Evolutionary conservation across 1,140 invertebrate genomes (phyloP).

Genomic region (Drosophila seguyi): DNA sequence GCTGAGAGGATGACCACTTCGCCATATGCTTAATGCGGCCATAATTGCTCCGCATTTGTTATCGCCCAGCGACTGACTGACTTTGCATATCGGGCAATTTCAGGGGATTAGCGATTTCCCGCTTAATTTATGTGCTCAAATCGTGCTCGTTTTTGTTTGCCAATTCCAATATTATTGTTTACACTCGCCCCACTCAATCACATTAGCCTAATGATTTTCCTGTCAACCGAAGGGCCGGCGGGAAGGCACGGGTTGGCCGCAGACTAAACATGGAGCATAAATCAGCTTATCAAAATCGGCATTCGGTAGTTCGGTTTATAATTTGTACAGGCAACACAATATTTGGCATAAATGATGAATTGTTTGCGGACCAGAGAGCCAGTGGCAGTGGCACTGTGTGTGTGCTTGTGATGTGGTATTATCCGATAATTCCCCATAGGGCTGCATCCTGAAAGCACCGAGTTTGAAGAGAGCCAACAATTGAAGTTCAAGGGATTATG

Average conservation of each 20-base stretch:
- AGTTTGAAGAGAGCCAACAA: conserved; percentile 1
- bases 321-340: conserved; percentile 57
- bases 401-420: conserved; percentile 23
- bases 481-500: conserved; percentile 14
- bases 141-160: conserved; percentile 61
- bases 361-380: conserved; percentile 28
- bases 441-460: conserved; percentile 10
- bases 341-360: conserved; percentile 59
- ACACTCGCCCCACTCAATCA: conserved; percentile 50
- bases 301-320: conserved; percentile 57
- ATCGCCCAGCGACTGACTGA: conserved; percentile 45
- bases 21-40: conserved; percentile 64
- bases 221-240: conserved; percentile 44
- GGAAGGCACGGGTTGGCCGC: conserved; percentile 1
- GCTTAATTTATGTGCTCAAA: conserved; percentile 50
- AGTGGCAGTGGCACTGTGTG: background rate
- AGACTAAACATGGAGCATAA: conserved; percentile 61
- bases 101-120: conserved; percentile 50
- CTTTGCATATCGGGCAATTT: conserved; percentile 50
- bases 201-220: conserved; percentile 77
- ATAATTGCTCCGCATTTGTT: conserved; percentile 77
- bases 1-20: conserved; percentile 42
- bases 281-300: conserved; percentile 72
- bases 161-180: conserved; percentile 63
- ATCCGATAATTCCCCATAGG: conserved; percentile 31